Base-by-base conservation (phyloP, 2,888 invertebrate genomes). In the Aethes cnicana region DNA sequence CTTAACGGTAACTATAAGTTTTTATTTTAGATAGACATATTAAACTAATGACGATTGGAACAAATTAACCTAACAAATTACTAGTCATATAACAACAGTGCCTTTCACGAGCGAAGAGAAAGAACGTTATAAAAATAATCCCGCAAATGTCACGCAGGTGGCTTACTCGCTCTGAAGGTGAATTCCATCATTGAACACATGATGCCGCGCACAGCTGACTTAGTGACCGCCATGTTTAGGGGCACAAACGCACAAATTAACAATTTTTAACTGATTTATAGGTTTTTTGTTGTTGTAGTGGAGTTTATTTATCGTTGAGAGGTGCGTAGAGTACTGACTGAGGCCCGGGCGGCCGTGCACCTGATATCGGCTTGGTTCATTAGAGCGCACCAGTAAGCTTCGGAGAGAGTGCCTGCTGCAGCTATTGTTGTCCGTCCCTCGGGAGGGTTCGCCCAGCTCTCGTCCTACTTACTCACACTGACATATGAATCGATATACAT, bases 111-210 rank as follows among this genome's bases (percentile, higher is more conserved):
- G 11, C 18, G 32, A 44, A 35, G 39, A 30, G 23, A 50, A 44
- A 18, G 36, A 44, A 23, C 26, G 21, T 20, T 6, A 43, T 43
- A 44, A 49, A 36, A 50, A 57, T 41, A 47, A 50, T 44, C 39
- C 43, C 47, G 42, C 47, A 25, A 25, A 53, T 48, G 23, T 33
- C 18, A 25, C 42, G 26, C 35, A 33, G 35, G 54, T 57, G 30
- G 59, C 85, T 88, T 87, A 89, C 89, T 89, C 84, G 89, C 89
- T 89, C 82, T 88, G 65, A 89, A 89, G 56, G 89, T 89, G 63
- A 89, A 81, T 72, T 89, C 89, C 87, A 89, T 85, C 59, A 89
- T 77, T 53, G 87, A 81, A 65, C 87, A 89, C 89, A 89, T 89
- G 62, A 88, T 79, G 55, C 89, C 89, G 54, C 89, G 84, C 43